Base-by-base conservation (phyloP, 2,113 vertebrate genomes). In the Dicerorhinus sumatrensis region DNA sequence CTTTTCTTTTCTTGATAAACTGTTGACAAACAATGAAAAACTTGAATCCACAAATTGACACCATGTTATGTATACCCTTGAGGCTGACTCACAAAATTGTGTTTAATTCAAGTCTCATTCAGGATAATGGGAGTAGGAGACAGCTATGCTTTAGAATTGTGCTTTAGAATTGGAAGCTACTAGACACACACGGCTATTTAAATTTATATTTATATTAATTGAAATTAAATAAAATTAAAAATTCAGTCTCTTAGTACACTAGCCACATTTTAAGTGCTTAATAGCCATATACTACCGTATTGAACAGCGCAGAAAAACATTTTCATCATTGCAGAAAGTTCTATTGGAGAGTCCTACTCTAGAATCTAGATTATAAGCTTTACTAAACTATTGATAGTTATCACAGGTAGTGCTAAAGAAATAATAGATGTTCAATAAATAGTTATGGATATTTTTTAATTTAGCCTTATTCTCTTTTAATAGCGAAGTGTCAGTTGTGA, bases 191-290 rank as follows among this genome's bases (percentile, higher is more conserved):
- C 36, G 12, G 5, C 23, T 85, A 42, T 81, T 92, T 97, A 75
- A 76, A 92, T 89, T 56, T 83, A 73, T 62, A 83, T 88, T 63
- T 69, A 42, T 89, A 70, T 90, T 86, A 70, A 67, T 51, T 73
- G 2, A 94, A 83, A 79, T 56, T 29, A 92, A 72, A 65, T 42
- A 60, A 86, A 93, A 62, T 70, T 96, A 70, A 89, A 93, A 94
- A 62, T 54, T 75, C 25, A 72, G 20, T 72, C 85, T 81, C 60
- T 84, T 29, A n/a, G 48, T 81, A 89, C 4, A 58, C 9, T 75
- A 79, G 20, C 69, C 83, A 94, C 23, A 46, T 89, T 82, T 85
- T 67, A 63, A 82, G 48, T 39, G n/a, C 8, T 82, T 36, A 48
- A 29, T 23, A 33, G 48, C 17, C 3, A 33, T 17, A n/a, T 67